These are phyloP conservation scores for Urocynchramus pylzowi DNA, from an alignment of 2,113 vertebrate species.

Conservation along the genomic window DNA sequence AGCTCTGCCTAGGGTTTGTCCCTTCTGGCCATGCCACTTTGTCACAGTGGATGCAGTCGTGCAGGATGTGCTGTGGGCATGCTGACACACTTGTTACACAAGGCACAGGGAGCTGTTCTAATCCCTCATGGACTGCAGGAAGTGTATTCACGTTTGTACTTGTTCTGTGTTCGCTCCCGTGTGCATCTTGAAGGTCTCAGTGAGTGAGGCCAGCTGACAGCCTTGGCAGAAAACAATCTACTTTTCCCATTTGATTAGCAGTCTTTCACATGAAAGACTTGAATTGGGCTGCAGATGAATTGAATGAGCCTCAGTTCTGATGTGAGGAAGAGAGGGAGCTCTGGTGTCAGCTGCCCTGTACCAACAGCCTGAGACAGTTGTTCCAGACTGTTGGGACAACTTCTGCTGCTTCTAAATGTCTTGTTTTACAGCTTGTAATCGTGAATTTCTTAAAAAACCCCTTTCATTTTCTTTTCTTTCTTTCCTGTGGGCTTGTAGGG, in stretches of 20 bases:
- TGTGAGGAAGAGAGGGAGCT: not conserved
- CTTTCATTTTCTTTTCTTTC: not conserved
- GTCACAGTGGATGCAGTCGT: not conserved
- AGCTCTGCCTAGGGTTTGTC: not conserved
- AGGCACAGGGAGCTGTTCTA: not conserved
- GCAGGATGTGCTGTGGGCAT: rapidly evolving
- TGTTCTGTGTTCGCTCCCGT: rapidly evolving
- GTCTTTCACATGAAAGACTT: not conserved
- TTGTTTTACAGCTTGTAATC: not conserved
- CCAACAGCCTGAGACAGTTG: not conserved
- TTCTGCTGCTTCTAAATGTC: not conserved
- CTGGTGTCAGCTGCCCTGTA: not conserved
- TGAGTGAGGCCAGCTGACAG: not conserved
- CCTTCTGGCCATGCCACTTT: not conserved
- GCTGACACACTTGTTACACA: not conserved
- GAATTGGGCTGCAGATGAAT: not conserved
- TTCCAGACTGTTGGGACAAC: not conserved
- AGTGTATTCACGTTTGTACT: not conserved
- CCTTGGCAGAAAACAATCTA: not conserved
- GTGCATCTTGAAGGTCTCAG: not conserved
- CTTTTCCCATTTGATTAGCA: not conserved
- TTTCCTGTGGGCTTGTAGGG: slow-evolving; percentile 66
- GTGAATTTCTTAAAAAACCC: not conserved
- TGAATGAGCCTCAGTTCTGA: not conserved
- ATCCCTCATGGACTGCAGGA: not conserved